Conservation (phyloP, 2,888 invertebrate genomes). For the Thymelicus sylvestris region DNA sequence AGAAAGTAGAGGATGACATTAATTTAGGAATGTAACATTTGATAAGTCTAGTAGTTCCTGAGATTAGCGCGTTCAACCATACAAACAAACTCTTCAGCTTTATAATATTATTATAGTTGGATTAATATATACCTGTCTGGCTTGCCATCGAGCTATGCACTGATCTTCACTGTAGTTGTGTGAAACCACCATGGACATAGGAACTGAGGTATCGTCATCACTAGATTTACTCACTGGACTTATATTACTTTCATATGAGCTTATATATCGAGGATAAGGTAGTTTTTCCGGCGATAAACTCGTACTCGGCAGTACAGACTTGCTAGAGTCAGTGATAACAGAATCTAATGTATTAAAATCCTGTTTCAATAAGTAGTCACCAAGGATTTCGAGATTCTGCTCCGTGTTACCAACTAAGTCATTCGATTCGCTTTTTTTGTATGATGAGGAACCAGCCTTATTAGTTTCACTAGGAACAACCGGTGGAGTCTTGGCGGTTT, state of each 20-base stretch:
- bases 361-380: slow-evolving; percentile 70
- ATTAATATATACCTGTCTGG: slow-evolving; percentile 79
- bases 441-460: slow-evolving; percentile 51
- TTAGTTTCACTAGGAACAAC: slow-evolving; percentile 47
- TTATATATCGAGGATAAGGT: slow-evolving; percentile 66
- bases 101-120: too few relatives aligned
- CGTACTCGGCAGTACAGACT: slow-evolving; percentile 56
- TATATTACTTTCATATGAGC: slow-evolving; percentile 55
- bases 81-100: too few relatives aligned
- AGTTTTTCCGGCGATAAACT: slow-evolving; percentile 56
- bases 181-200: slow-evolving; percentile 58
- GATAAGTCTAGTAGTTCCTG: too few relatives aligned
- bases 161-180: slow-evolving; percentile 65
- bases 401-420: slow-evolving; percentile 60
- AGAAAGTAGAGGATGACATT: too few relatives aligned
- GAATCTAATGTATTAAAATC: slow-evolving; percentile 67
- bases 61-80: too few relatives aligned
- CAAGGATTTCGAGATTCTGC: slow-evolving; percentile 69
- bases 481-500: slow-evolving; percentile 45
- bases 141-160: slow-evolving; percentile 86
- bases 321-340: slow-evolving; percentile 58
- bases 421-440: slow-evolving; percentile 51
- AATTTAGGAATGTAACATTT: too few relatives aligned
- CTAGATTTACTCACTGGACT: slow-evolving; percentile 46
- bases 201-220: slow-evolving; percentile 47